A percentile compares a stretch with the other conserved stretches of the same genome.
Evolutionary conservation across 2,797 vertebrate species (phyloP).

Genomic region (Melopsittacus undulatus): DNA sequence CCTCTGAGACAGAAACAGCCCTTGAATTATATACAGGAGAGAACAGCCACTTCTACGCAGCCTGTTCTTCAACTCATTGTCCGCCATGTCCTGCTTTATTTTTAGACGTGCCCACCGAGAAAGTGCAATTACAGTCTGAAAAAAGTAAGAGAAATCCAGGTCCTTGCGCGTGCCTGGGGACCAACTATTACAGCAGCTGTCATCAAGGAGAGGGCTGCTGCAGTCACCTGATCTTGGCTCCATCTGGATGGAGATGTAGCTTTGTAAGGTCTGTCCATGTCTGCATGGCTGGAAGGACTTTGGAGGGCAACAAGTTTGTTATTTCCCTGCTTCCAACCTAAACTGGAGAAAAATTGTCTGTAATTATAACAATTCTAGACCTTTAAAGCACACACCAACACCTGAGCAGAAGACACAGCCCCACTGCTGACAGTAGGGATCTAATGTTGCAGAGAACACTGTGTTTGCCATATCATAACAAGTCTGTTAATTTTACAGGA

Average conservation of each 20-base stretch:
- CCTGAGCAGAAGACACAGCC: not conserved
- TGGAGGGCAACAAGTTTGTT: not conserved
- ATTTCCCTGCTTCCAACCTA: not conserved
- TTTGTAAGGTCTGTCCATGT: not conserved
- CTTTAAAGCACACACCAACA: not conserved
- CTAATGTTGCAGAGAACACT: not conserved
- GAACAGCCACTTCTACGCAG: not conserved
- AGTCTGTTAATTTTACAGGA: not conserved
- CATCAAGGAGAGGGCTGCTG: not conserved
- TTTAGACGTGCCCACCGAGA: not conserved
- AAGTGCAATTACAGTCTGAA: not conserved
- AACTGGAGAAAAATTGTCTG: not conserved
- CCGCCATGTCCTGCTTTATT: not conserved
- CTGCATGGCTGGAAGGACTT: not conserved
- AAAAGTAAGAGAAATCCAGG: not conserved
- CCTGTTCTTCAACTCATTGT: not conserved
- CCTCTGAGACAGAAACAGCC: not conserved
- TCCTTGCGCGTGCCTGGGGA: not conserved
- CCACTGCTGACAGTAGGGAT: fast-evolving
- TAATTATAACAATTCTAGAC: not conserved
- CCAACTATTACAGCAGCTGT: not conserved
- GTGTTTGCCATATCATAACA: not conserved
- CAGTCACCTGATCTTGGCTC: not conserved
- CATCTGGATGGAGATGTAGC: not conserved
- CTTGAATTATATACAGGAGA: fast-evolving